These are phyloP conservation scores for Grammomys dolichurus DNA, from an alignment of 2,113 vertebrate genomes.

Conservation along the genomic window DNA sequence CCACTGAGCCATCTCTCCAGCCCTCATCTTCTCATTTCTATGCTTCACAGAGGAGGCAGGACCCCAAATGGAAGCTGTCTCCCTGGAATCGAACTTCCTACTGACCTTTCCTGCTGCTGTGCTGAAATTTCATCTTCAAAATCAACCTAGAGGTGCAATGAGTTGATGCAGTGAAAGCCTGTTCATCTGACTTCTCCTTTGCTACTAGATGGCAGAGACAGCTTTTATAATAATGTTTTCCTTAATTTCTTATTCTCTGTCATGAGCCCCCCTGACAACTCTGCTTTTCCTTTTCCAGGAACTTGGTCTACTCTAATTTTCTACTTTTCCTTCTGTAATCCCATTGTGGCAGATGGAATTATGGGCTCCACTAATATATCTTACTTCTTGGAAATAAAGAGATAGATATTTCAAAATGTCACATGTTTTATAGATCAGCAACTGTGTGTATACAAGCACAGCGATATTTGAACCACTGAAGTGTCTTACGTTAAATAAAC, in stretches of 20 bases:
- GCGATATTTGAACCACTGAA: slow-evolving; percentile 75
- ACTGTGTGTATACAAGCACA: slow-evolving; percentile 82
- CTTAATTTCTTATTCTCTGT: slow-evolving; percentile 82
- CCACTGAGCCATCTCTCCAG: no score
- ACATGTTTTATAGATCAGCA: slow-evolving; percentile 87
- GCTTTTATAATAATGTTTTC: slow-evolving; percentile 79
- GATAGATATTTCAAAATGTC: slow-evolving; percentile 90
- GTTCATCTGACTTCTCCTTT: slow-evolving; percentile 69
- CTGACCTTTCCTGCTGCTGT: slow-evolving; percentile 36
- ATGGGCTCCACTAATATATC: slow-evolving; percentile 86
- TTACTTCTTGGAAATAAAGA: slow-evolving; percentile 84
- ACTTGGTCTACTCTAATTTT: slow-evolving; percentile 90
- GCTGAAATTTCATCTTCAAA: not conserved
- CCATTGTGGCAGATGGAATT: slow-evolving; percentile 86
- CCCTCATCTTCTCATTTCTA: not conserved
- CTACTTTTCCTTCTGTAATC: slow-evolving; percentile 89
- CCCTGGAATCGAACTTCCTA: not conserved
- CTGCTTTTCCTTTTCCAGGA: slow-evolving; percentile 86
- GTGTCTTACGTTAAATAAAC: slow-evolving; percentile 72
- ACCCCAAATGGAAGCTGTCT: not conserved
- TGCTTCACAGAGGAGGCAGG: not conserved
- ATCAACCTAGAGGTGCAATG: slow-evolving; percentile 52
- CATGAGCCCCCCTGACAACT: slow-evolving; percentile 82
- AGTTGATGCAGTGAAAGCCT: slow-evolving; percentile 50
- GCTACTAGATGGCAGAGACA: slow-evolving; percentile 38